These are phyloP conservation scores for Hyles lineata DNA, from an alignment of 2,888 invertebrate species.

Conservation along the genomic window DNA sequence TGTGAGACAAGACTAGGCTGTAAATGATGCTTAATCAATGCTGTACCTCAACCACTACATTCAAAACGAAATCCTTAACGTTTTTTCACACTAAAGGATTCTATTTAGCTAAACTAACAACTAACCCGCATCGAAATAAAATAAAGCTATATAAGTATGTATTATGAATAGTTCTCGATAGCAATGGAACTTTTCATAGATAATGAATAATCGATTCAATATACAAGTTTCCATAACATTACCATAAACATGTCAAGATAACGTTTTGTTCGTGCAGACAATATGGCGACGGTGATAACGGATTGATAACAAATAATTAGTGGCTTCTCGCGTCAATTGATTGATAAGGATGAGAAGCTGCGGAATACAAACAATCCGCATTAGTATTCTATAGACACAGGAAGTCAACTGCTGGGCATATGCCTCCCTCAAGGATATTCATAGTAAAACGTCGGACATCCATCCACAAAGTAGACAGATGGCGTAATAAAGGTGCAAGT, in stretches of 20 bases:
- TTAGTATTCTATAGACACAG: no score
- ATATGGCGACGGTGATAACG: constrained; percentile 33
- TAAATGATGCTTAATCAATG: no score
- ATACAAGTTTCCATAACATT: constrained; percentile 18
- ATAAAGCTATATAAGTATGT: neutral
- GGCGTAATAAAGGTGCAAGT: no score
- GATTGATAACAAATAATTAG: constrained; percentile 29
- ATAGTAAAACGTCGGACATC: no score
- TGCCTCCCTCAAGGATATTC: no score
- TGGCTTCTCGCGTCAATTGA: constrained; percentile 29
- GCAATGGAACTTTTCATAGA: constrained; percentile 17
- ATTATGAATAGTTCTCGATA: neutral
- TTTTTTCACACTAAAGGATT: no score
- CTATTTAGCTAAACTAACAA: no score
- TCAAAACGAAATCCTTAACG: no score
- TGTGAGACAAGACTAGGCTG: no score
- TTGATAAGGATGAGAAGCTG: constrained; percentile 23
- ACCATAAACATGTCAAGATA: constrained; percentile 17
- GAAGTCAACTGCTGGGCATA: no score
- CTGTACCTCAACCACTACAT: no score
- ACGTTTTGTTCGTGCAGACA: constrained; percentile 23
- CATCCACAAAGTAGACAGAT: no score
- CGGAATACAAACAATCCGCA: neutral
- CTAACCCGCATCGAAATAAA: neutral
- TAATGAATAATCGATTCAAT: neutral